These are phyloP conservation scores for Cyclophora albipunctata DNA, from an alignment of 2,888 invertebrate genomes.

Conservation along the genomic window DNA sequence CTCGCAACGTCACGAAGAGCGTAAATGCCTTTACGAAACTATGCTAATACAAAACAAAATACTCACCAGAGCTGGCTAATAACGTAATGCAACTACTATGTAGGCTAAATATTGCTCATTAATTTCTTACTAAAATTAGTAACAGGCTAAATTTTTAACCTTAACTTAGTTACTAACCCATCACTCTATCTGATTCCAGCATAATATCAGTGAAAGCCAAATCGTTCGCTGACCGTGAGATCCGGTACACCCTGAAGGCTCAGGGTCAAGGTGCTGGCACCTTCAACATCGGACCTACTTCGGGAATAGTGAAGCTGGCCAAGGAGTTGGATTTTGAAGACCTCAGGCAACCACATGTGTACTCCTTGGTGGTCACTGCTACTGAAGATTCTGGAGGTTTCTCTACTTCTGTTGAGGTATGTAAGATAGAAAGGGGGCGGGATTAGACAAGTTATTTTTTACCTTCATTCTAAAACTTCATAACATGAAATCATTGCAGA, in stretches of 20 bases:
- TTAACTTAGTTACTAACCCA: too few relatives aligned
- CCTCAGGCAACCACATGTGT: constrained; percentile 93
- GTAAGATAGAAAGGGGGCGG: neutral
- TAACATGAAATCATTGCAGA: too few relatives aligned
- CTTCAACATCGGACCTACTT: constrained; percentile 95
- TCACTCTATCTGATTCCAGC: constrained; percentile 70
- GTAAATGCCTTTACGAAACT: too few relatives aligned
- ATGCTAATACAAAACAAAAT: too few relatives aligned
- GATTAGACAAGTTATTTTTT: neutral
- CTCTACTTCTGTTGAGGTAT: constrained; percentile 94
- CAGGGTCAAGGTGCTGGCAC: constrained; percentile 96
- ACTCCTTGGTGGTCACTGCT: constrained; percentile 93
- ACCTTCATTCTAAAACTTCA: too few relatives aligned
- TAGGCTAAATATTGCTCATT: too few relatives aligned
- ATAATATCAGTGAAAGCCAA: constrained; percentile 98
- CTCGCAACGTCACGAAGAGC: too few relatives aligned
- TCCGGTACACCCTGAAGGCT: constrained; percentile 95
- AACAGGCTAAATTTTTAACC: too few relatives aligned
- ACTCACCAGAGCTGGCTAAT: too few relatives aligned
- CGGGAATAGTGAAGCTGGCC: constrained; percentile 95
- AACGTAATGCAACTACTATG: too few relatives aligned
- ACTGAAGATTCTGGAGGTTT: constrained; percentile 98
- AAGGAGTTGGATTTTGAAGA: constrained; percentile 98
- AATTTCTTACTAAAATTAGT: too few relatives aligned
- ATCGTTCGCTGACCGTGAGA: constrained; percentile 96